Percentiles rank a stretch among this genome's conserved stretches.
Conservation (phyloP, 35 echinoderm and acorn worm species). For the Nesometra sesokonis region DNA sequence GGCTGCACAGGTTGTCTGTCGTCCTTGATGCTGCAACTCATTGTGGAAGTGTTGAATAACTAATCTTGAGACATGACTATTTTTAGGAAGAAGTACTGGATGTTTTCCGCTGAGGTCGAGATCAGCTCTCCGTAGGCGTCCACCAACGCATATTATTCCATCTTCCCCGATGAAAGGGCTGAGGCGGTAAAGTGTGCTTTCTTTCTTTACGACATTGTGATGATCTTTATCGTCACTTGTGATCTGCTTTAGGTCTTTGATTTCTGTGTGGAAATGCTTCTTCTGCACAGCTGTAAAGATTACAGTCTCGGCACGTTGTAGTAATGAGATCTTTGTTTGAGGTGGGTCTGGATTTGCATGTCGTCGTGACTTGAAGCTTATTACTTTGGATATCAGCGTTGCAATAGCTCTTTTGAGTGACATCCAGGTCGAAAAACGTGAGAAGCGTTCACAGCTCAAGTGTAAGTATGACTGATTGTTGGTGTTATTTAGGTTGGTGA, state of each 20-base stretch:
- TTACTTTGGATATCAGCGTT: background rate
- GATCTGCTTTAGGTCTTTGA: background rate
- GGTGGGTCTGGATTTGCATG: background rate
- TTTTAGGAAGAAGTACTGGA: conserved; percentile 43
- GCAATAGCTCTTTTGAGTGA: conserved; percentile 6
- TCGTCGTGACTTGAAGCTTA: background rate
- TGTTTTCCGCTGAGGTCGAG: conserved; percentile 19
- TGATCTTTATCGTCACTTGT: background rate
- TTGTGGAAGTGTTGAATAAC: conserved; percentile 6
- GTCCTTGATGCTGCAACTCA: conserved; percentile 22
- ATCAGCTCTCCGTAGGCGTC: conserved; percentile 27
- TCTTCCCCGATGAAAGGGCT: conserved; percentile 27
- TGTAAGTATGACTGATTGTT: background rate
- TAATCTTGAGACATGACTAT: conserved; percentile 33
- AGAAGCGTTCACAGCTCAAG: conserved; percentile 25
- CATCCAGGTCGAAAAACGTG: conserved; percentile 33
- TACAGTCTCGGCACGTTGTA: conserved; percentile 2
- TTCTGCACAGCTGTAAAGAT: conserved; percentile 23
- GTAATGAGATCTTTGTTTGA: background rate
- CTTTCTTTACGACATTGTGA: background rate
- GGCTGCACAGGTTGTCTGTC: background rate
- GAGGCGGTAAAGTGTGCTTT: background rate
- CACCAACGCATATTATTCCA: conserved; percentile 33
- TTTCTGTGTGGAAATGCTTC: conserved; percentile 19
- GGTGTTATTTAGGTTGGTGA: background rate